Conservation (phyloP, 2,888 invertebrate genomes). For the Orgyia antiqua region DNA sequence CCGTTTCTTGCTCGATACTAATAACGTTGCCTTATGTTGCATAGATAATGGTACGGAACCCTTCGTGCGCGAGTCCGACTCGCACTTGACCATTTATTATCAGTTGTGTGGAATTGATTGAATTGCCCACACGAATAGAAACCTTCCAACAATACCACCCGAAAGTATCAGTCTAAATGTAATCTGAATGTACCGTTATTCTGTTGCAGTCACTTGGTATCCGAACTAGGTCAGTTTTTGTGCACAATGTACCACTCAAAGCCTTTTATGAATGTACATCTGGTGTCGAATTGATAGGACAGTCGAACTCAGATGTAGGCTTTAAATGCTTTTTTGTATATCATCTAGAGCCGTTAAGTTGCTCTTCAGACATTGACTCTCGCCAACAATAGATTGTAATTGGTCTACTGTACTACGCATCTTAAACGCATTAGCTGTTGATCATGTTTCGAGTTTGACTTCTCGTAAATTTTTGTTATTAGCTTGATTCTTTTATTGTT, state of each 20-base stretch:
- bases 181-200: constrained; percentile 67
- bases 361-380: background rate
- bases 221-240: constrained; percentile 74
- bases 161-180: constrained; percentile 60
- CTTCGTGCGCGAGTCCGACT: too few species aligned
- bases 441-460: too few species aligned
- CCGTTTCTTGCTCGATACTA: too few species aligned
- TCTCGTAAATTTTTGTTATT: too few species aligned
- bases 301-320: constrained; percentile 1
- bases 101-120: constrained; percentile 13
- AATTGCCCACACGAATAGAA: constrained; percentile 35
- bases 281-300: constrained; percentile 1
- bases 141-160: constrained; percentile 44
- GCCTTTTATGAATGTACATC: constrained; percentile 10
- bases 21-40: too few species aligned
- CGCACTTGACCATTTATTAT: too few species aligned
- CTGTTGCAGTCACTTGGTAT: constrained; percentile 68
- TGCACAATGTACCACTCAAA: constrained; percentile 25
- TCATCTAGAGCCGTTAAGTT: background rate
- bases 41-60: too few species aligned
- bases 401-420: too few species aligned
- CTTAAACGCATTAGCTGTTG: too few species aligned
- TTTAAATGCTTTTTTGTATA: background rate
- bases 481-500: too few species aligned
- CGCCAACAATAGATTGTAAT: too few species aligned